phyloP scores from a whole-genome alignment of 1,140 invertebrate species.

The Drosophila sturtevanti region DNA sequence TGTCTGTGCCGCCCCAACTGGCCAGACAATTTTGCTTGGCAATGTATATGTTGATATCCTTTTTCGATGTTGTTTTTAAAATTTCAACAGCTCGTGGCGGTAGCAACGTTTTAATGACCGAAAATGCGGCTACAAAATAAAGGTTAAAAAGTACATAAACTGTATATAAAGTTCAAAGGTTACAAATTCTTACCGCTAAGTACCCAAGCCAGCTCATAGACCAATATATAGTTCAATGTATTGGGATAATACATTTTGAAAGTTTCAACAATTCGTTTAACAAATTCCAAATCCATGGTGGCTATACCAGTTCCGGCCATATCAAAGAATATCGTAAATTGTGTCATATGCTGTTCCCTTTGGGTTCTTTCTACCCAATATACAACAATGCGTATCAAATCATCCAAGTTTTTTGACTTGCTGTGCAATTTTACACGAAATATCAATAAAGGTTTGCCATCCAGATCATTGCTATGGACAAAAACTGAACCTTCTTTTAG shows the following conservation, averaged over 20 bases:
- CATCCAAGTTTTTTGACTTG: constrained; percentile 89
- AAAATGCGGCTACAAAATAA: constrained; percentile 91
- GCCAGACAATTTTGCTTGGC: constrained; percentile 88
- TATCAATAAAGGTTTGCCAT: constrained; percentile 90
- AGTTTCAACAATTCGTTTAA: constrained; percentile 92
- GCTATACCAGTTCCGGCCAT: constrained; percentile 92
- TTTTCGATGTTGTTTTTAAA: constrained; percentile 94
- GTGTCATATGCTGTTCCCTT: constrained; percentile 89
- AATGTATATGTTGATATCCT: constrained; percentile 90
- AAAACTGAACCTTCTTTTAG: constrained; percentile 90
- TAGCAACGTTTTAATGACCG: constrained; percentile 94
- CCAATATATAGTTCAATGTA: constrained; percentile 94
- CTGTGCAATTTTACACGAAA: constrained; percentile 90
- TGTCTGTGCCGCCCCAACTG: constrained; percentile 93
- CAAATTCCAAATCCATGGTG: constrained; percentile 95
- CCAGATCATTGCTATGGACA: constrained; percentile 89
- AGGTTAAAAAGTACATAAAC: not conserved
- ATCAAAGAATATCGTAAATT: constrained; percentile 94
- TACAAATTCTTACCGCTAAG: constrained; percentile 87
- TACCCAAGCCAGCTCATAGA: constrained; percentile 98
- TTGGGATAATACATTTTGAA: constrained; percentile 96
- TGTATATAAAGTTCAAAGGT: constrained; percentile 17
- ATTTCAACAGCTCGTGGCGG: constrained; percentile 94
- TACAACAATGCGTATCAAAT: constrained; percentile 91
- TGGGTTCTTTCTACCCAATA: constrained; percentile 95